phyloP scores from a whole-genome alignment of 35 echinoderm and acorn worm species.

The Stichopus chloronotus region DNA sequence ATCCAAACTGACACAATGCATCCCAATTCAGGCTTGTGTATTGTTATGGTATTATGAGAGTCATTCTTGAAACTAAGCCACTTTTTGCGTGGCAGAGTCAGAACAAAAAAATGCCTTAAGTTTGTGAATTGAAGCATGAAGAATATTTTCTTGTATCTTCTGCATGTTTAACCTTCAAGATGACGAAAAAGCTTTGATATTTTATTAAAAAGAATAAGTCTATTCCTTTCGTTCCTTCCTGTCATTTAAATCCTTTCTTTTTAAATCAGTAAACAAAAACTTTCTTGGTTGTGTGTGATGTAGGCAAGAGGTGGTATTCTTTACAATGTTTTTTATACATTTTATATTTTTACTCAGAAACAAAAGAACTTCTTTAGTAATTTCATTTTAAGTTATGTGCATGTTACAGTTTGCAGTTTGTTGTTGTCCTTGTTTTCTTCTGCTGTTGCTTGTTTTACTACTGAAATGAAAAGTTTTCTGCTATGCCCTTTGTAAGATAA shows the following conservation, averaged over 20 bases:
- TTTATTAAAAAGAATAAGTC: neutral
- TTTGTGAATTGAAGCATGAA: neutral
- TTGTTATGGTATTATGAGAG: too few species aligned
- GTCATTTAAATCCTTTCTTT: neutral
- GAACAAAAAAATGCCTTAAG: neutral
- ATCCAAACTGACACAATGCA: too few species aligned
- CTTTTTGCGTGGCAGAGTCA: neutral
- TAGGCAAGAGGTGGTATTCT: neutral
- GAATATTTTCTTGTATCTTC: neutral
- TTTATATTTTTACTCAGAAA: constrained; percentile 1
- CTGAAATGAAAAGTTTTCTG: too few species aligned
- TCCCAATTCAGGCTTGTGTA: too few species aligned
- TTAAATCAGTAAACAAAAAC: neutral
- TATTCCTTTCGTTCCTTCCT: neutral
- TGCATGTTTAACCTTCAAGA: neutral
- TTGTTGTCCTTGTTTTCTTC: too few species aligned
- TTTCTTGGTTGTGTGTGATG: neutral
- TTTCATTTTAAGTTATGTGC: too few species aligned
- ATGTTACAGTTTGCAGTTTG: too few species aligned
- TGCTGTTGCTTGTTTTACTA: too few species aligned
- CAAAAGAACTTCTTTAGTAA: neutral
- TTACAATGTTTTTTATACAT: neutral
- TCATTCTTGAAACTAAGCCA: too few species aligned
- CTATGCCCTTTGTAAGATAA: too few species aligned
- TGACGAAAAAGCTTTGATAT: neutral